Conservation (phyloP, 35 echinoderm and acorn worm species). For the Diadema setosum region DNA sequence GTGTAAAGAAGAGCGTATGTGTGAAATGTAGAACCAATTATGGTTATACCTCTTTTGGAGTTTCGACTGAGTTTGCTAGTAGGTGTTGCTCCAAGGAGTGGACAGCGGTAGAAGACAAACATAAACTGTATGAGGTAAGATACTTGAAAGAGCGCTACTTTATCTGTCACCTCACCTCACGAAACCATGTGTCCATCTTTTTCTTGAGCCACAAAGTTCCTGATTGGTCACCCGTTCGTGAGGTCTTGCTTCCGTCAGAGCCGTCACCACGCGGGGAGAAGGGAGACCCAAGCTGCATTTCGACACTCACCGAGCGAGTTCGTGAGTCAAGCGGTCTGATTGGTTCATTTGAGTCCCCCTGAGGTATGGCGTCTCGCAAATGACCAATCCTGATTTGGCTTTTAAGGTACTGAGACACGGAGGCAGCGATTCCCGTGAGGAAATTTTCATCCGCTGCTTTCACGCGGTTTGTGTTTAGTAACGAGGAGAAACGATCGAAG, state of each 20-base stretch:
- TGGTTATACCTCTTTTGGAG: too few relatives aligned
- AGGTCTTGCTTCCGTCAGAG: neutral
- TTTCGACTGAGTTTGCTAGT: too few relatives aligned
- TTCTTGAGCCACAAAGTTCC: neutral
- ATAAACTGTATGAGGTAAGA: too few relatives aligned
- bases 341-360: constrained; percentile 11
- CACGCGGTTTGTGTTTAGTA: neutral
- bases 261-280: neutral
- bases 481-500: neutral
- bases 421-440: neutral
- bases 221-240: neutral
- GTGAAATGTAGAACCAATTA: too few relatives aligned
- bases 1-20: too few relatives aligned
- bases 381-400: constrained; percentile 22
- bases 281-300: neutral
- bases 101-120: neutral
- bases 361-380: neutral
- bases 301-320: neutral
- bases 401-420: neutral
- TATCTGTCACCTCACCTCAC: neutral
- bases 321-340: neutral
- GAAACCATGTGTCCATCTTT: neutral
- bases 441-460: neutral
- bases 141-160: too few relatives aligned
- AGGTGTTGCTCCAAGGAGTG: too few relatives aligned